phyloP scores from a whole-genome alignment of 2,888 invertebrate genomes.

The Mythimna pallens region DNA sequence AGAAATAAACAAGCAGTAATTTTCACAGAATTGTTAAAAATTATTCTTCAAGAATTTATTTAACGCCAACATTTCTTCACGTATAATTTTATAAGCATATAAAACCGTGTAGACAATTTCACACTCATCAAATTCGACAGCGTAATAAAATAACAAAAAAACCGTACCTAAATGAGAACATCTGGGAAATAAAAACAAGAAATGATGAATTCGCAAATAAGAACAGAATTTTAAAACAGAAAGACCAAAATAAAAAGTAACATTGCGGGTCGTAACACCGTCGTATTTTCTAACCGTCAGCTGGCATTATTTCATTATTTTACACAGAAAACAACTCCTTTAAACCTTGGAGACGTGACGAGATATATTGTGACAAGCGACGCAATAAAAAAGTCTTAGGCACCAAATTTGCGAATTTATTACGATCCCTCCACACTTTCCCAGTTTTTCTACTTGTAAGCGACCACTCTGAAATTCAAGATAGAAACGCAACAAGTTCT shows the following conservation, averaged over 20 bases:
- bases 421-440: slow-evolving; percentile 36
- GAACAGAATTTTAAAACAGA: slow-evolving; percentile 25
- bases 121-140: slow-evolving; percentile 13
- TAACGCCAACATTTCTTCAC: not conserved
- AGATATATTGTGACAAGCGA: slow-evolving; percentile 55
- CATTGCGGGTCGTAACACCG: slow-evolving; percentile 23
- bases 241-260: slow-evolving; percentile 22
- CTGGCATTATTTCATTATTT: slow-evolving; percentile 43
- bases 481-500: slow-evolving; percentile 81
- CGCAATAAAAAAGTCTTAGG: slow-evolving; percentile 49
- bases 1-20: not conserved
- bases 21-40: slow-evolving; percentile 5
- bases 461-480: slow-evolving; percentile 65
- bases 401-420: slow-evolving; percentile 58
- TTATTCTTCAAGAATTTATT: not conserved
- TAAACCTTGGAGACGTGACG: slow-evolving; percentile 47
- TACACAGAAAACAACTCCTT: slow-evolving; percentile 46
- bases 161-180: slow-evolving; percentile 20
- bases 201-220: slow-evolving; percentile 27
- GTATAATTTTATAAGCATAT: slow-evolving; percentile 29
- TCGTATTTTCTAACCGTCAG: slow-evolving; percentile 44
- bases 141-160: slow-evolving; percentile 8
- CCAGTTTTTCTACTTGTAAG: slow-evolving; percentile 38
- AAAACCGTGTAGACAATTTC: slow-evolving; percentile 32
- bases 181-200: slow-evolving; percentile 29